Conservation (phyloP, 2,113 vertebrate species). For the Gulo gulo region DNA sequence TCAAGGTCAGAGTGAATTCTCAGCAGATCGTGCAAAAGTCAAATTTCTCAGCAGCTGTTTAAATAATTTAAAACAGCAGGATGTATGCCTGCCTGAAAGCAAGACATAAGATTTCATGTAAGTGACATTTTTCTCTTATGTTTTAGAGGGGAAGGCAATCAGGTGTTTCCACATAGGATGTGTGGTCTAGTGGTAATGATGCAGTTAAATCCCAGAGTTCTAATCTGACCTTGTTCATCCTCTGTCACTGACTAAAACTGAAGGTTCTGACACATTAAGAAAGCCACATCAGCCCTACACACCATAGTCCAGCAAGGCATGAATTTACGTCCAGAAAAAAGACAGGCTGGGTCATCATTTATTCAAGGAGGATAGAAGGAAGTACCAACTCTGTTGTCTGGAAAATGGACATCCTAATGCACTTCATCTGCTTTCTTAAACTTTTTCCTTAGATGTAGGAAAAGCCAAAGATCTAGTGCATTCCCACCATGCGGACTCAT, state of each 20-base stretch:
- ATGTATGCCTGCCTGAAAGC: background rate
- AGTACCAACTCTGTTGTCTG: background rate
- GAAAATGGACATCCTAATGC: background rate
- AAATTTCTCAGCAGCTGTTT: background rate
- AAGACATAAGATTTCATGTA: background rate
- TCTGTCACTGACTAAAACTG: background rate
- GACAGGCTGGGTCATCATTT: background rate
- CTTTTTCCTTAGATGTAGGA: background rate
- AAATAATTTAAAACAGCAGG: slow-evolving; percentile 54
- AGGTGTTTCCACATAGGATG: background rate
- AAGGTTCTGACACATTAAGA: background rate
- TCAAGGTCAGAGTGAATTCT: slow-evolving; percentile 50
- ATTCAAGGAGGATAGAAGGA: background rate
- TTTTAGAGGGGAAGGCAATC: background rate
- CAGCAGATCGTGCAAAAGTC: background rate
- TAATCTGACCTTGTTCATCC: background rate
- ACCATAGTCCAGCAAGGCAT: background rate
- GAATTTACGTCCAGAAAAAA: background rate
- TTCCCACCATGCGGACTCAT: background rate
- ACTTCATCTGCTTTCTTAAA: background rate
- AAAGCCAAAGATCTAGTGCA: background rate
- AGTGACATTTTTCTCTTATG: slow-evolving; percentile 26
- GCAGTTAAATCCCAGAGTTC: background rate
- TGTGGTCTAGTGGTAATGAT: background rate
- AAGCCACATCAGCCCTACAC: background rate